A percentile compares a stretch with the other conserved stretches of the same genome.
Conservation (phyloP, 2,797 vertebrate species). For the Microtus obscurus region DNA sequence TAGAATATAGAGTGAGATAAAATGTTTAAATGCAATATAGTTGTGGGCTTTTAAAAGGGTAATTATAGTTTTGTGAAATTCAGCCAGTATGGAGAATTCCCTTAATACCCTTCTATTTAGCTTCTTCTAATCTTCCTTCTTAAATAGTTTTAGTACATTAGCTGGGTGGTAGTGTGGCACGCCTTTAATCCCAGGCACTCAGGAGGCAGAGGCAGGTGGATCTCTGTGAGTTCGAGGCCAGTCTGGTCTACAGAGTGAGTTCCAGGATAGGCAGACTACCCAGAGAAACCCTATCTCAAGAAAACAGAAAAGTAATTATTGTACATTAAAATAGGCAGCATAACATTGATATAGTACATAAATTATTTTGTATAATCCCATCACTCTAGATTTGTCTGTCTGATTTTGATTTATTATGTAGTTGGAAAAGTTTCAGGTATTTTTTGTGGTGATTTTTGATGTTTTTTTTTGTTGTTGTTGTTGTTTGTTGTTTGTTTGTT, state of each 20-base stretch:
- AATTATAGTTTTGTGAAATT: constrained; percentile 21
- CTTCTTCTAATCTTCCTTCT: constrained; percentile 8
- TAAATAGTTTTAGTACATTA: background rate
- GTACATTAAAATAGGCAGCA: background rate
- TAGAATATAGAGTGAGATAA: background rate
- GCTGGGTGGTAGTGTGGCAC: background rate
- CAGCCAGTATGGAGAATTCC: background rate
- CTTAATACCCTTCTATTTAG: background rate
- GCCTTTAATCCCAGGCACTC: background rate
- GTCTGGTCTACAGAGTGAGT: background rate
- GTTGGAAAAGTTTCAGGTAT: background rate
- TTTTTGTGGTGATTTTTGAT: background rate
- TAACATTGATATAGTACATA: background rate
- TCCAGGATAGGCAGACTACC: background rate
- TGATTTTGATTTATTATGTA: constrained; percentile 37
- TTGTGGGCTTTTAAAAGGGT: background rate
- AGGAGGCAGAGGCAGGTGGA: background rate
- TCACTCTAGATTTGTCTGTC: background rate
- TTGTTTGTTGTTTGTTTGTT: background rate
- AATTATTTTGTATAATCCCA: constrained; percentile 1
- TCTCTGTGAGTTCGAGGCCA: background rate
- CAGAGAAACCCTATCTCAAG: background rate
- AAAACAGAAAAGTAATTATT: background rate
- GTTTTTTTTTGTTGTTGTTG: no score
- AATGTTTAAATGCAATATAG: background rate